Evolutionary conservation across 2,888 invertebrate genomes (phyloP), one percentile per base, ranked within the genome.

Genomic region (Chrysodeixis includens): DNA sequence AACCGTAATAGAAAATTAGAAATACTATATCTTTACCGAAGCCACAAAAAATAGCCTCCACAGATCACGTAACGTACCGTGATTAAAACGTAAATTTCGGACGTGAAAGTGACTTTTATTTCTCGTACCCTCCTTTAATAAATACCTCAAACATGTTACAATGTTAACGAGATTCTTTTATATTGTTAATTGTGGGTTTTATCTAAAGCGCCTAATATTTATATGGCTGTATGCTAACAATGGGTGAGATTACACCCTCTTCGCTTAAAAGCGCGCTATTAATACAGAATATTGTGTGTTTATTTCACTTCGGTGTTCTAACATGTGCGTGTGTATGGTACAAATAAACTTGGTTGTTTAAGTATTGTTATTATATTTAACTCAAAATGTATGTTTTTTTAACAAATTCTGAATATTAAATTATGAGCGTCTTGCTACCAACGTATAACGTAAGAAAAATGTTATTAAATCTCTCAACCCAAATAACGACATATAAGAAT

Each of bases 181-280:
- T 78, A 55, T 65, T 62, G 64, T 75, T 76, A 76, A 76, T 79
- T 76, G 68, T 69, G 59, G 72, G 54, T 63, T 56, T 62, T 16
- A 30, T 54, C 72, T 64, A 59, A 76, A 76, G 61, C 53, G 52
- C 62, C 51, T 62, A 62, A 69, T 66, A 79, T 69, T 79, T 76
- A 71, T 71, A 75, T 75, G 66, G 71, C 60, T 75, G 66, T 66
- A 46, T 75, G 67, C 58, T 59, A 58, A 65, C 75, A 71, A 71
- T 71, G 64, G 61, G 35, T 8, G 51, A 58, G 65, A 65, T 69
- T 77, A 69, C 26, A 77, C 65, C 74, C 73, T 74, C 56, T 78
- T 53, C 55, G 62, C 52, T 77, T 74, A 74, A 75, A 69, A 69
- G 64, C 69, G 8, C 52, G 49, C 58, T 74, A 75, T 74, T 77